Base-by-base conservation (phyloP, 2,113 vertebrate genomes). In the Brachyistius frenatus region DNA sequence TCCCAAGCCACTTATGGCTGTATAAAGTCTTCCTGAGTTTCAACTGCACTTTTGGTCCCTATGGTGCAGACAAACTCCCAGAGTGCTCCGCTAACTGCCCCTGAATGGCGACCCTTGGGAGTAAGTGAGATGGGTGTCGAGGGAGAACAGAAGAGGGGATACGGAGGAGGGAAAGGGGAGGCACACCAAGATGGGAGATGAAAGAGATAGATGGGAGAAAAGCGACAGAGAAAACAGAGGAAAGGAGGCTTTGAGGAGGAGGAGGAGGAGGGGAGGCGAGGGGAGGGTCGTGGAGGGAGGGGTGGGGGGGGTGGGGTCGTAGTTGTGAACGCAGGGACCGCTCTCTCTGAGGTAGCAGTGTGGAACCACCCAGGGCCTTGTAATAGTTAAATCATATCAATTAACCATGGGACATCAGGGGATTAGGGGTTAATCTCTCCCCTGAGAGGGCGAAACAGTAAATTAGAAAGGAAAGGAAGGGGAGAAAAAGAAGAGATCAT, bases 301-400 rank as follows among this genome's bases (percentile, higher is more conserved):
- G 47, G 44, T 41, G 1, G 55, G 82, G 80, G 80, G 67, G 62
- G 76, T 23, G 23, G 64, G 74, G 68, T 85, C 49, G 56, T 23
- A 65, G 73, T 80, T 81, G 83, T 86, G 76, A 73, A 60, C 0
- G 5, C 68, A 85, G 80, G 70, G 58, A 70, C 49, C 2, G 2
- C 5, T 30, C 72, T 94, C 93, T 93, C 86, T 41, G 88, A 79
- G 90, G 91, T 76, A 87, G 88, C 75, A 91, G 85, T 86, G 88
- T 88, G 88, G 88, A 94, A 93, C 94, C 91, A 93, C 93, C 88
- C 92, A 92, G 86, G 86, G 93, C 89, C 88, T 86, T 78, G 87
- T 88, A 65, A 64, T 83, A 93, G 93, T 95, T 95, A 94, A 96
- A 95, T 95, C 95, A 96, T 96, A 95, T 95, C 94, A 96, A 96